These are phyloP conservation scores for Coreius guichenoti DNA, from an alignment of 2,797 vertebrate genomes.

Conservation along the genomic window DNA sequence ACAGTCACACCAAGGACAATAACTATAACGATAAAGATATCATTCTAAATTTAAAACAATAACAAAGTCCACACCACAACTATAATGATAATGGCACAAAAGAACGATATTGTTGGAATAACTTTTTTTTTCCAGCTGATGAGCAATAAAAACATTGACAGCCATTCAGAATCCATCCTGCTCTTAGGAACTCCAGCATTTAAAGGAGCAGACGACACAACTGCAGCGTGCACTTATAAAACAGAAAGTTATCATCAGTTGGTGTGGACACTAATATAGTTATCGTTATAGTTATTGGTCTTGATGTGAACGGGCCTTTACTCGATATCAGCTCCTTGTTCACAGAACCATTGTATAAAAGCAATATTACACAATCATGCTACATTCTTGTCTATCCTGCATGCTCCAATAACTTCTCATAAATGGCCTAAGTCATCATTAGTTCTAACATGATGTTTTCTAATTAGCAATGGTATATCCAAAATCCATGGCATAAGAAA, in stretches of 20 bases:
- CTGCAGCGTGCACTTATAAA: neutral
- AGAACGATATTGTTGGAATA: neutral
- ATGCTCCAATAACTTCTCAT: neutral
- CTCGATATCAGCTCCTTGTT: neutral
- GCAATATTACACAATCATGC: neutral
- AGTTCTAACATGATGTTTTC: neutral
- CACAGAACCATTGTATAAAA: neutral
- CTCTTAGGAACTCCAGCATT: neutral
- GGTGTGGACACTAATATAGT: neutral
- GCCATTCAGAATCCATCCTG: neutral
- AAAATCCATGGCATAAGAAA: neutral
- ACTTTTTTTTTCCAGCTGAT: neutral
- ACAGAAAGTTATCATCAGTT: neutral
- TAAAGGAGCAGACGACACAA: neutral
- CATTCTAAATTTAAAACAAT: neutral
- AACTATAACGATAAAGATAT: neutral
- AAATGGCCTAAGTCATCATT: neutral
- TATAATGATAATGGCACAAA: neutral
- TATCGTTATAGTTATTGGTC: neutral
- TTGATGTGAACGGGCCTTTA: neutral
- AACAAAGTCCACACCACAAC: neutral
- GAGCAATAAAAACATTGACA: neutral
- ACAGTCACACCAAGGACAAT: neutral
- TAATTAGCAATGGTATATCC: neutral
- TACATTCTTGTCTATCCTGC: neutral